phyloP scores from a whole-genome alignment of 2,797 vertebrate species.

The Labeo calbasu region DNA sequence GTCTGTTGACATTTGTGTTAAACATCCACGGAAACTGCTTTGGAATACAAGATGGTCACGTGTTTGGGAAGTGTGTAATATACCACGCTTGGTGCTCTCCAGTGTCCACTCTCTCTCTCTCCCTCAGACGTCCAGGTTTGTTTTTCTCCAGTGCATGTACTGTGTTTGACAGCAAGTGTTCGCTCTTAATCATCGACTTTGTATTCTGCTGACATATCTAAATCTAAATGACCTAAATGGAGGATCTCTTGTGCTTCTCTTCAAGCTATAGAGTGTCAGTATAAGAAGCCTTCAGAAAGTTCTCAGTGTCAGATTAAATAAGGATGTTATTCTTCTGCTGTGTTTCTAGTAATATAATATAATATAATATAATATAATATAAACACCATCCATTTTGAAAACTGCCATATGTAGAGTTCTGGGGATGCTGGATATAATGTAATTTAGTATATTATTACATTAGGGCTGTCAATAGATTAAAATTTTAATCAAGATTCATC shows the following conservation, averaged over 20 bases:
- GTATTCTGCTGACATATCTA: slow-evolving; percentile 22
- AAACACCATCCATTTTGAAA: not conserved
- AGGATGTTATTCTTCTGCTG: not conserved
- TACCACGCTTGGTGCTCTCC: not conserved
- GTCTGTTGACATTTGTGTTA: slow-evolving; percentile 46
- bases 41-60: slow-evolving; percentile 12
- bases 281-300: not conserved
- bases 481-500: no score
- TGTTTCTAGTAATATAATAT: not conserved
- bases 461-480: no score
- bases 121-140: not conserved
- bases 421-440: no score
- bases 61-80: slow-evolving; percentile 4
- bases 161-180: slow-evolving; percentile 22
- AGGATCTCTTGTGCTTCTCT: slow-evolving; percentile 3
- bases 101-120: not conserved
- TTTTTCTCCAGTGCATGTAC: not conserved
- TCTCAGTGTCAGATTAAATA: not conserved
- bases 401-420: not conserved
- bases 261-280: not conserved
- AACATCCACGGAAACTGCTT: slow-evolving; percentile 43
- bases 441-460: no score
- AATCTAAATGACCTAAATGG: not conserved
- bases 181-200: slow-evolving; percentile 19
- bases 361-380: not conserved